Conservation (phyloP, 2,888 invertebrate genomes). For the Lucinisca nassula region DNA sequence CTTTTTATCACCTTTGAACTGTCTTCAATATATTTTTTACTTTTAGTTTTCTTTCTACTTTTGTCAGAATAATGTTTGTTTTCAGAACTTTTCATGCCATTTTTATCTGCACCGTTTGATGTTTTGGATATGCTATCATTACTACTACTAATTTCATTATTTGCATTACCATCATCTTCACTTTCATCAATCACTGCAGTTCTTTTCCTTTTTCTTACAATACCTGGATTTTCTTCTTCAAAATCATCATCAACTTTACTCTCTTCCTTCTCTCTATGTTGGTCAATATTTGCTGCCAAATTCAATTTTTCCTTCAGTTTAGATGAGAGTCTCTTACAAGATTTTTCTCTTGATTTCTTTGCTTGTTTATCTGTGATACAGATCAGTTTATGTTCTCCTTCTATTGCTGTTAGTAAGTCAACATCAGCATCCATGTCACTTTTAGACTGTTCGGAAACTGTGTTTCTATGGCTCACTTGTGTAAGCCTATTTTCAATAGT, state of each 20-base stretch:
- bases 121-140: neutral
- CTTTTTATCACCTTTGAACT: neutral
- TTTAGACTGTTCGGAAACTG: neutral
- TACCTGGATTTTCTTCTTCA: neutral
- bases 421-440: neutral
- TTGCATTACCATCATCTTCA: slow-evolving; percentile 20
- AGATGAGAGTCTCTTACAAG: slow-evolving; percentile 28
- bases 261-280: slow-evolving; percentile 8
- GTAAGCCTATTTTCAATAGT: slow-evolving; percentile 64
- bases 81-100: neutral
- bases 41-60: neutral
- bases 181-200: slow-evolving; percentile 7
- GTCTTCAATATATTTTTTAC: neutral
- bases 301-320: slow-evolving; percentile 51
- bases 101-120: neutral
- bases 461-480: slow-evolving; percentile 24
- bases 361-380: slow-evolving; percentile 64
- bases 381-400: slow-evolving; percentile 44
- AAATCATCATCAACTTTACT: neutral
- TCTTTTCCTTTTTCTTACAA: slow-evolving; percentile 22
- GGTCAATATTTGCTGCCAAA: neutral
- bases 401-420: slow-evolving; percentile 30
- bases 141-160: neutral
- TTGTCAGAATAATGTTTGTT: neutral
- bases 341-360: slow-evolving; percentile 41